Conservation (phyloP, 2,113 vertebrate species). For the Engystomops pustulosus region DNA sequence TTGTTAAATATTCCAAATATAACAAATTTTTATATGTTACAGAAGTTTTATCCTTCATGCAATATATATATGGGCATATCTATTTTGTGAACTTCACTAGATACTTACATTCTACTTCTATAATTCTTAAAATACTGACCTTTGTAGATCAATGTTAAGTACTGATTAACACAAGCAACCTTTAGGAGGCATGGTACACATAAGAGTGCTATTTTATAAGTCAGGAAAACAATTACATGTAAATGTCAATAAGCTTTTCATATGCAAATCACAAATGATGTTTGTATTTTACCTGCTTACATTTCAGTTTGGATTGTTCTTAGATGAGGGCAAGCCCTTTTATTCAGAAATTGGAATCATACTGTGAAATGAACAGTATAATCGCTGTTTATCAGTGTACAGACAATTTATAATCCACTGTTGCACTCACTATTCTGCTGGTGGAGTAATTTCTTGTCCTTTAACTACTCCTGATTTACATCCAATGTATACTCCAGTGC, state of each 20-base stretch:
- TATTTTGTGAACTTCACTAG: too few relatives aligned
- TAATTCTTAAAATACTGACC: not conserved
- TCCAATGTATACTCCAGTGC: too few relatives aligned
- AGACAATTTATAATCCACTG: not conserved
- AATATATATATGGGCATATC: too few relatives aligned
- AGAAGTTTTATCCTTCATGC: too few relatives aligned
- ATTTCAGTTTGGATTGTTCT: not conserved
- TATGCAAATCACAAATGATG: not conserved
- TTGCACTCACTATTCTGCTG: too few relatives aligned
- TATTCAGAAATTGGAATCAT: not conserved
- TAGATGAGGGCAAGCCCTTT: not conserved
- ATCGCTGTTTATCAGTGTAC: too few relatives aligned
- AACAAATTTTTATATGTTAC: too few relatives aligned
- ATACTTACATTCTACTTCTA: too few relatives aligned
- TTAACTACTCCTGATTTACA: too few relatives aligned
- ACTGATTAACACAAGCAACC: not conserved
- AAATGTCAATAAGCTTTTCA: slow-evolving; percentile 2
- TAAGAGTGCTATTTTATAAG: slow-evolving; percentile 1
- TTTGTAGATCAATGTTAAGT: not conserved
- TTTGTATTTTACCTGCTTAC: not conserved
- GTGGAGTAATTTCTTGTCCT: too few relatives aligned
- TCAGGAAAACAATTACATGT: slow-evolving; percentile 13
- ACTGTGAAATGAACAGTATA: not conserved
- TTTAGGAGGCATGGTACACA: not conserved
- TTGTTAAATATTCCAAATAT: too few relatives aligned